Percentiles rank a stretch among this genome's conserved stretches.
phyloP scores from a whole-genome alignment of 1,140 invertebrate genomes.

The Pararge aegeria region DNA sequence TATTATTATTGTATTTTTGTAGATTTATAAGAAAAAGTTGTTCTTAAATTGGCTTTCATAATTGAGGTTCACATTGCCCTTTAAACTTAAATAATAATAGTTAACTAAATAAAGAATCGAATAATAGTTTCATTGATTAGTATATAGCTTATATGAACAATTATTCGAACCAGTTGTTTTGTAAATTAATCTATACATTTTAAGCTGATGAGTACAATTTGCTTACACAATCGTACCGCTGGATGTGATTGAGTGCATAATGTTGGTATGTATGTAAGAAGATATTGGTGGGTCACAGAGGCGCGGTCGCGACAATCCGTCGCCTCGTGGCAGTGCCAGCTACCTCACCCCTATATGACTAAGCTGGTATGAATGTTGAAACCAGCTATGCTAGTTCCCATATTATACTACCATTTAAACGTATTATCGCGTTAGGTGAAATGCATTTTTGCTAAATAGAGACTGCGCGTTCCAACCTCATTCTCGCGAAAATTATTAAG shows the following conservation, averaged over 20 bases:
- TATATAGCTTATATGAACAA: too few species aligned
- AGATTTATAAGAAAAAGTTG: too few species aligned
- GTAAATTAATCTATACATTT: too few species aligned
- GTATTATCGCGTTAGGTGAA: not conserved
- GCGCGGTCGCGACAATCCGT: slow-evolving; percentile 50
- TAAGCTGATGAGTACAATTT: too few species aligned
- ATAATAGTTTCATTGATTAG: too few species aligned
- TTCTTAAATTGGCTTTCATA: too few species aligned
- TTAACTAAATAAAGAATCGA: too few species aligned
- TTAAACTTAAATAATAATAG: too few species aligned
- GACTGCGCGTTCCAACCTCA: not conserved
- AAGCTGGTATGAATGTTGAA: slow-evolving; percentile 27
- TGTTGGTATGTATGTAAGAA: slow-evolving; percentile 32
- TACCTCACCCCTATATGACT: slow-evolving; percentile 35
- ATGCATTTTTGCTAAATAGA: not conserved
- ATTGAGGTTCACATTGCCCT: too few species aligned
- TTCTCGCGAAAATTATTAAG: not conserved
- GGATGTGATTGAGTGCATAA: slow-evolving; percentile 26
- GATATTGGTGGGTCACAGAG: slow-evolving; percentile 41
- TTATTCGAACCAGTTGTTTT: too few species aligned
- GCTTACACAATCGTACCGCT: not conserved
- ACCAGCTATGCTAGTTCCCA: not conserved
- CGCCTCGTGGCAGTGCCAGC: slow-evolving; percentile 54
- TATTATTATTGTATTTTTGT: too few species aligned
- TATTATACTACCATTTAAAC: not conserved